Conservation (phyloP, 2,113 vertebrate species). For the Nothobranchius kuhntae region DNA sequence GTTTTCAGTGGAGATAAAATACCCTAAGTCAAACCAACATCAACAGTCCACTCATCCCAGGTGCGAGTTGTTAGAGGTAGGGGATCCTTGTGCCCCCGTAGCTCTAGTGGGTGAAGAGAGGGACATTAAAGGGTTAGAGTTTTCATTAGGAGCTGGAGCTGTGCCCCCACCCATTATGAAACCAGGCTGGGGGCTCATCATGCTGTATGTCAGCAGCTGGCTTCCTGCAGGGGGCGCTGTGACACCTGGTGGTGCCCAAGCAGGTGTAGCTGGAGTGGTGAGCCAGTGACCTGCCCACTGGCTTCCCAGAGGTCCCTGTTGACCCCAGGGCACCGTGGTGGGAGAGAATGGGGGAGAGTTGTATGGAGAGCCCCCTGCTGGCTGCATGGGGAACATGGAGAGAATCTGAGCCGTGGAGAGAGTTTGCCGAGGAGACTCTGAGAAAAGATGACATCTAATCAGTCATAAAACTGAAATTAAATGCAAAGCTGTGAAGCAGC, state of each 20-base stretch:
- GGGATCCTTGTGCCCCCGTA: neutral
- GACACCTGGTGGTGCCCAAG: constrained; percentile 15
- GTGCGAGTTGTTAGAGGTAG: constrained; percentile 3
- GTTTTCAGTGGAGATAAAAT: too few species aligned
- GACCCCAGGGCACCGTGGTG: constrained; percentile 40
- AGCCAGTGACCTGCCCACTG: constrained; percentile 38
- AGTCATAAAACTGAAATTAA: neutral
- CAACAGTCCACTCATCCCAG: neutral
- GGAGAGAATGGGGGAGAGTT: constrained; percentile 30
- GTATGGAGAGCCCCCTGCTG: constrained; percentile 45
- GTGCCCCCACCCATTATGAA: constrained; percentile 10
- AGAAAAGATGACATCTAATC: neutral
- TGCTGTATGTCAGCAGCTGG: neutral
- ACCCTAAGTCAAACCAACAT: too few species aligned
- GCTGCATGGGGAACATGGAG: constrained; percentile 57
- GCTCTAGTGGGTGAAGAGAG: neutral
- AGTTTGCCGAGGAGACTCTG: constrained; percentile 40
- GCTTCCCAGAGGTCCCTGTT: constrained; percentile 26
- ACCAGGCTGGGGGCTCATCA: neutral
- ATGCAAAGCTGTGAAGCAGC: too few species aligned
- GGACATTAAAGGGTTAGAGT: constrained; percentile 6
- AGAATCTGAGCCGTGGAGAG: constrained; percentile 55
- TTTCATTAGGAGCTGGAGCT: neutral
- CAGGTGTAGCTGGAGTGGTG: neutral
- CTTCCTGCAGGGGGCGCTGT: constrained; percentile 1